Conservation (phyloP, 2,797 vertebrate species). For the Cyclura pinguis region DNA sequence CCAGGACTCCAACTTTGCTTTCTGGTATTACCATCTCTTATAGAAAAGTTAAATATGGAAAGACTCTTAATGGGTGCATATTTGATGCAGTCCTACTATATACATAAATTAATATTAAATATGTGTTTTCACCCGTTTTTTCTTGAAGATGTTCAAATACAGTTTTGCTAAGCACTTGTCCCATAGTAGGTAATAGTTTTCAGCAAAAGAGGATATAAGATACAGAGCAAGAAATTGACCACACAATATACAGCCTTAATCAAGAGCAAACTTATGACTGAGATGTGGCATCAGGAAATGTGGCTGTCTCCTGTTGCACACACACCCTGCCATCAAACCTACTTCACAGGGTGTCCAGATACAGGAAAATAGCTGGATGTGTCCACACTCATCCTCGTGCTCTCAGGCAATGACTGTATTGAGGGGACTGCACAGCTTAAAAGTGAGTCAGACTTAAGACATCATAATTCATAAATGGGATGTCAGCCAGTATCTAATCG, state of each 20-base stretch:
- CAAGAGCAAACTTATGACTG: neutral
- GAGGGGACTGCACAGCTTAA: no score
- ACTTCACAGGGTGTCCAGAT: no score
- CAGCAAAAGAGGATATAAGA: neutral
- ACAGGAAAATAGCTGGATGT: no score
- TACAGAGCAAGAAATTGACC: neutral
- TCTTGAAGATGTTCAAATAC: neutral
- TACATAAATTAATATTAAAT: neutral
- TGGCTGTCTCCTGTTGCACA: no score
- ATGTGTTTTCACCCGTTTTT: neutral
- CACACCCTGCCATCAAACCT: no score
- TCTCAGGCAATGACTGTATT: no score
- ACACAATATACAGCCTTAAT: neutral
- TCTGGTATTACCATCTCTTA: neutral
- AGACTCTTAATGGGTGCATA: neutral
- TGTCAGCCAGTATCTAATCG: accelerated
- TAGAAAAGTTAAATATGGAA: no score
- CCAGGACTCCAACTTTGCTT: neutral
- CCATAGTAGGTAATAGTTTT: neutral
- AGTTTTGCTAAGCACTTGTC: neutral
- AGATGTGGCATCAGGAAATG: no score
- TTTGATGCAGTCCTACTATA: neutral
- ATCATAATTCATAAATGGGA: no score
- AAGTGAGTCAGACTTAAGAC: no score
- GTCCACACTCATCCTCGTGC: no score